Evolutionary conservation across 2,113 vertebrate genomes (phyloP), one percentile per base, ranked within the genome.

Genomic region (Paracanthobrama guichenoti): DNA sequence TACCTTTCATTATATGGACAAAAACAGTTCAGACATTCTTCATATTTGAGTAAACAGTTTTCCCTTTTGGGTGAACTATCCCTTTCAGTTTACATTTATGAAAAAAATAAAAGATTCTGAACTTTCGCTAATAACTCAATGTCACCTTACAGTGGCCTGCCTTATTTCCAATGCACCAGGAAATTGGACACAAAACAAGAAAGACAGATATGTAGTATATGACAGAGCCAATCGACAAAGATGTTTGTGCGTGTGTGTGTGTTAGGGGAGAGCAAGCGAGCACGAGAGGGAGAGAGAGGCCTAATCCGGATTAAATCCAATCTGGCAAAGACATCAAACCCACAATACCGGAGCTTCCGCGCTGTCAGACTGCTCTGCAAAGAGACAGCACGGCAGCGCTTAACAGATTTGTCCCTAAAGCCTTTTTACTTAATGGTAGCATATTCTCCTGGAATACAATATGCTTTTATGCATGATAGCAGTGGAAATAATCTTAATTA

Each of bases 271-370:
- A 69, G 64, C 71, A 39, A 80, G 59, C 35, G 53, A 77, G 73
- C 50, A 31, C 16, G 53, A 76, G 83, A 83, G 71, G 84, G 88
- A 83, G 78, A 79, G 87, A 86, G 84, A 80, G 86, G 78, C 87
- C 91, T 94, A 95, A 95, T 95, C 94, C 93, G 93, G 94, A 95
- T 95, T 95, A 94, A 95, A 94, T 93, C 92, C 94, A 95, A 95
- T 94, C 94, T 95, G 94, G 94, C 93, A 94, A 92, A 91, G 91
- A 93, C 93, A 94, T 95, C 93, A 94, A 94, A 93, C 93, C 92
- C 90, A 92, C 93, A 94, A 93, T 93, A 92, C 90, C 91, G 86
- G 85, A 92, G 90, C 93, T 93, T 93, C 92, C 91, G 93, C 92
- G 82, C 91, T 91, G 93, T 92, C 92, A 92, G 89, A 92, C 91